These are phyloP conservation scores for Branchipolynoe longqiensis DNA, from an alignment of 2,888 invertebrate genomes.

Conservation along the genomic window DNA sequence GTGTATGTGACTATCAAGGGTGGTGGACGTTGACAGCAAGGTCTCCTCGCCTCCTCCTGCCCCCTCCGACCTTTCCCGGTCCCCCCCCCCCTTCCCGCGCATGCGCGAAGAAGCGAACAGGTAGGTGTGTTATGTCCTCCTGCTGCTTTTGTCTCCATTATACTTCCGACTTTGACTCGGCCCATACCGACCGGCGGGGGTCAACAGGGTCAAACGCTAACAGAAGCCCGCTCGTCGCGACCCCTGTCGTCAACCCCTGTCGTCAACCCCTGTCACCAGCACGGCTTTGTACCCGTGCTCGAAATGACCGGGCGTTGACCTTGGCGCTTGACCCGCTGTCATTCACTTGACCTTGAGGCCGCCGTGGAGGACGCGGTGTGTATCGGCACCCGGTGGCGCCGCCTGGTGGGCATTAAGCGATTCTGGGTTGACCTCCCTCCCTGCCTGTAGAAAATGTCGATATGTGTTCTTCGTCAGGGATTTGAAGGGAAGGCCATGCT, in stretches of 20 bases:
- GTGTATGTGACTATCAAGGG: not conserved
- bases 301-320: conserved; percentile 33
- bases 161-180: too few species aligned
- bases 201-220: not conserved
- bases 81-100: too few species aligned
- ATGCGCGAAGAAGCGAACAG: too few species aligned
- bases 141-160: conserved; percentile 22
- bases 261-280: conserved; percentile 41
- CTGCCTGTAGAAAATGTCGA: conserved; percentile 18
- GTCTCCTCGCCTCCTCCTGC: not conserved
- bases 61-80: not conserved
- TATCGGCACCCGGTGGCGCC: not conserved
- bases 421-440: not conserved
- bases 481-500: too few species aligned
- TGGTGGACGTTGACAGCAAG: conserved; percentile 4
- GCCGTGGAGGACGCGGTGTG: conserved; percentile 13
- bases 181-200: not conserved
- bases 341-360: conserved; percentile 50
- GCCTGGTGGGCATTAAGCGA: conserved; percentile 48
- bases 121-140: not conserved
- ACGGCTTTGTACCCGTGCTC: conserved; percentile 23
- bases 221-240: not conserved
- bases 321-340: conserved; percentile 53
- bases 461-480: conserved; percentile 30
- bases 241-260: conserved; percentile 8